These are phyloP conservation scores for Drosophila ohnishii DNA, from an alignment of 1,140 invertebrate species.

Conservation along the genomic window DNA sequence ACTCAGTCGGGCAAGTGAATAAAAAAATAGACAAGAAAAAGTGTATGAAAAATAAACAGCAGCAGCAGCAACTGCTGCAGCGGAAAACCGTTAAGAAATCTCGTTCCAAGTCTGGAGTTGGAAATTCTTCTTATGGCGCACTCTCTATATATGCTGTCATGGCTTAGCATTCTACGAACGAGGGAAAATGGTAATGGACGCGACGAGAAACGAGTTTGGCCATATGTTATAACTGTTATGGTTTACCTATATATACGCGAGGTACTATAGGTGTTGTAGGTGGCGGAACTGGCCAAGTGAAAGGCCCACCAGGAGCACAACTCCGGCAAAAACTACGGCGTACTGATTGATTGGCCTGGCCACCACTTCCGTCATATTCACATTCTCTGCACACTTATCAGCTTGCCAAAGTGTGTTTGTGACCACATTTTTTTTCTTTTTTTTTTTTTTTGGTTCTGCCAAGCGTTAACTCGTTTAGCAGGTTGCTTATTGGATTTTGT, in stretches of 20 bases:
- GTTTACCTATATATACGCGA: not conserved
- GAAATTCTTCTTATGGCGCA: slow-evolving; percentile 48
- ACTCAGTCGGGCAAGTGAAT: slow-evolving; percentile 61
- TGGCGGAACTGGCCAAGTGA: slow-evolving; percentile 59
- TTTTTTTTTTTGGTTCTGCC: slow-evolving; percentile 9
- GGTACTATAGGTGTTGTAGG: slow-evolving; percentile 52
- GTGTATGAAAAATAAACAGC: slow-evolving; percentile 26
- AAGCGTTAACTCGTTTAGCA: slow-evolving; percentile 58
- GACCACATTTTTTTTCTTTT: slow-evolving; percentile 8
- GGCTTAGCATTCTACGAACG: slow-evolving; percentile 53
- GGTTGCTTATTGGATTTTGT: slow-evolving; percentile 68
- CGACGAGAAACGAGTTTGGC: slow-evolving; percentile 58
- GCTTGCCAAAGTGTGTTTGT: slow-evolving; percentile 25
- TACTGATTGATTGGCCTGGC: slow-evolving; percentile 62
- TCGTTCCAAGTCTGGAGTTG: slow-evolving; percentile 54
- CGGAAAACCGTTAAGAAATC: slow-evolving; percentile 76
- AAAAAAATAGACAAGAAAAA: slow-evolving; percentile 7
- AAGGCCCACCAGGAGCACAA: slow-evolving; percentile 34
- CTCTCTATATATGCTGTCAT: slow-evolving; percentile 46
- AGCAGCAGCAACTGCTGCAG: slow-evolving; percentile 18
- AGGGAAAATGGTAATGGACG: slow-evolving; percentile 27
- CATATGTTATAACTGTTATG: slow-evolving; percentile 72
- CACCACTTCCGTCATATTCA: slow-evolving; percentile 63
- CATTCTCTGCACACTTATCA: slow-evolving; percentile 24
- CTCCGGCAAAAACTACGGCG: slow-evolving; percentile 11